phyloP scores from a whole-genome alignment of 2,797 vertebrate species.

The Momotus momota region DNA sequence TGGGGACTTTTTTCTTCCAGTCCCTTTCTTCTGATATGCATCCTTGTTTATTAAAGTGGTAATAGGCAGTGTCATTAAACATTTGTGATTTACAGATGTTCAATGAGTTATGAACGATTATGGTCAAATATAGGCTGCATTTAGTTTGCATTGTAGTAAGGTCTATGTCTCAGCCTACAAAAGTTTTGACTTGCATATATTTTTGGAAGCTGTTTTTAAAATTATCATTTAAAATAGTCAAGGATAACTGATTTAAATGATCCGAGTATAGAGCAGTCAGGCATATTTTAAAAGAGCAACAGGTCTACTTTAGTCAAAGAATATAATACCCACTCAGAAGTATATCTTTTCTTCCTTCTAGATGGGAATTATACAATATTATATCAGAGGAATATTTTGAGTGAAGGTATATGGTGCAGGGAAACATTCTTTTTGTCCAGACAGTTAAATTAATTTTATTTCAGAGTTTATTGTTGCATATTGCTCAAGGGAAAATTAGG shows the following conservation, averaged over 20 bases:
- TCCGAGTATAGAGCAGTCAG: conserved; percentile 54
- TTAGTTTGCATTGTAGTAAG: conserved; percentile 71
- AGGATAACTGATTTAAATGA: conserved; percentile 67
- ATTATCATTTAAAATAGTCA: conserved; percentile 56
- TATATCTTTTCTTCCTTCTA: conserved; percentile 58
- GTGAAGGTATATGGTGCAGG: conserved; percentile 45
- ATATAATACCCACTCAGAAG: conserved; percentile 36
- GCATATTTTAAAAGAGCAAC: conserved; percentile 58
- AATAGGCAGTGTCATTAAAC: conserved; percentile 77
- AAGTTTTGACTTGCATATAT: conserved; percentile 37
- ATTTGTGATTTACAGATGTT: conserved; percentile 75
- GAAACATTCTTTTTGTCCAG: conserved; percentile 38
- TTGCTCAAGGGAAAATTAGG: conserved; percentile 57
- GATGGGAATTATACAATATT: conserved; percentile 26
- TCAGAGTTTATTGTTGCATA: conserved; percentile 33
- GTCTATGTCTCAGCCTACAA: conserved; percentile 65
- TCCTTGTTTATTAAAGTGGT: conserved; percentile 75
- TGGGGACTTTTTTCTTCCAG: conserved; percentile 63
- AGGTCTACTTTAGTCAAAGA: conserved; percentile 59
- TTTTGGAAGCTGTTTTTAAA: conserved; percentile 61
- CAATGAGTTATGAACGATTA: conserved; percentile 67
- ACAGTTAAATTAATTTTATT: conserved; percentile 23
- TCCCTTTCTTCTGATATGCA: conserved; percentile 74
- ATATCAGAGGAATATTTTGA: conserved; percentile 36
- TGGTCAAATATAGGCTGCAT: conserved; percentile 61